Conservation (phyloP, 2,888 invertebrate genomes). For the Eupithecia inturbata region DNA sequence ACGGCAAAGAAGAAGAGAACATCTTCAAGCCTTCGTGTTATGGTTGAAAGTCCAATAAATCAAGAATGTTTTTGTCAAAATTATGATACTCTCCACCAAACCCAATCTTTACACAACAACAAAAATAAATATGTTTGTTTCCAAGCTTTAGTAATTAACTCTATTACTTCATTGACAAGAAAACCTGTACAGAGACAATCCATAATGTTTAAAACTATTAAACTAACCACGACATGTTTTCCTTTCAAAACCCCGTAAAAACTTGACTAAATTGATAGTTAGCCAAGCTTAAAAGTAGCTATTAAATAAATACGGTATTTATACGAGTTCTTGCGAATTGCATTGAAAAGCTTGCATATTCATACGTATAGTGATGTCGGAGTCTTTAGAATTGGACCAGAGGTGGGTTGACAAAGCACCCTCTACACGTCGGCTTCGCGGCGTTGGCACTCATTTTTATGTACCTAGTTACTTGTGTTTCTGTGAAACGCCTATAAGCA, state of each 20-base stretch:
- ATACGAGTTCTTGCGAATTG: constrained; percentile 12
- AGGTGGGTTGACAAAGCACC: constrained; percentile 70
- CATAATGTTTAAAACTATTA: background rate
- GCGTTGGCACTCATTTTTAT: constrained; percentile 27
- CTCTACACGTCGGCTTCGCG: constrained; percentile 59
- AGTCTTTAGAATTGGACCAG: constrained; percentile 33
- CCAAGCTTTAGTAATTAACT: too few species aligned
- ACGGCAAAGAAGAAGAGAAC: too few species aligned
- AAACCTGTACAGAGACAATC: background rate
- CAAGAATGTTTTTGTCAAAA: too few species aligned
- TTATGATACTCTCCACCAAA: too few species aligned
- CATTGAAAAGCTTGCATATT: constrained; percentile 33
- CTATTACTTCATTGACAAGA: background rate
- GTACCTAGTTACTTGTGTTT: constrained; percentile 15
- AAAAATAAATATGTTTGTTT: background rate
- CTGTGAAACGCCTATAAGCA: constrained; percentile 10
- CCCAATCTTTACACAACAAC: too few species aligned
- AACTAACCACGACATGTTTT: background rate
- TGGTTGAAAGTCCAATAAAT: background rate
- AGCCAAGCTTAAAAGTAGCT: constrained; percentile 16
- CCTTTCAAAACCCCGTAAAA: background rate
- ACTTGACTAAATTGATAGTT: background rate
- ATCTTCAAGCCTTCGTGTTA: background rate
- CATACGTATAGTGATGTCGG: constrained; percentile 28
- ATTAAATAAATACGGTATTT: constrained; percentile 23